Conservation (phyloP, 2,797 vertebrate genomes). For the Molossus molossus region DNA sequence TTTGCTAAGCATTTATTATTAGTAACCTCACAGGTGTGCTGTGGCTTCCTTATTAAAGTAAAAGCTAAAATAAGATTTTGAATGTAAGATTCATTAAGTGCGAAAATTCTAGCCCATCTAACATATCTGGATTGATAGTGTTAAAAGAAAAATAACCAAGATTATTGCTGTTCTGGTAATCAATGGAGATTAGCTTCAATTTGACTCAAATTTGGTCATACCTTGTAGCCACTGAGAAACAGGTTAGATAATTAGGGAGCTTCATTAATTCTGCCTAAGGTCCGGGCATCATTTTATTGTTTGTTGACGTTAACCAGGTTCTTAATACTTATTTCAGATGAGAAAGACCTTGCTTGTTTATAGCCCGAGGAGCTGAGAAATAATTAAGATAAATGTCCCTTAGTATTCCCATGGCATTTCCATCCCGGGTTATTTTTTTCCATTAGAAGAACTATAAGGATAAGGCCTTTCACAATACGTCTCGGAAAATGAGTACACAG, state of each 20-base stretch:
- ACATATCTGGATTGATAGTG: slow-evolving; percentile 77
- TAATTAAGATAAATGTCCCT: slow-evolving; percentile 47
- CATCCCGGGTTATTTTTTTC: neutral
- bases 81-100: slow-evolving; percentile 82
- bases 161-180: neutral
- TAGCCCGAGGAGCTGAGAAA: neutral
- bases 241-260: slow-evolving; percentile 11
- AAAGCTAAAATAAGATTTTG: slow-evolving; percentile 82
- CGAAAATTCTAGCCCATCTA: slow-evolving; percentile 71
- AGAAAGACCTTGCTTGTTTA: slow-evolving; percentile 18
- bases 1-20: slow-evolving; percentile 85
- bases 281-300: neutral
- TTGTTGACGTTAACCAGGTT: neutral
- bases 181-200: neutral
- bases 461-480: neutral
- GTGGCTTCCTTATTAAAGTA: slow-evolving; percentile 82
- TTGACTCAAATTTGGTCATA: neutral
- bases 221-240: neutral
- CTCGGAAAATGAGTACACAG: neutral
- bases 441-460: neutral
- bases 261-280: slow-evolving; percentile 56
- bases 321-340: slow-evolving; percentile 4
- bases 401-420: neutral
- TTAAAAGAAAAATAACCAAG: neutral
- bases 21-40: slow-evolving; percentile 81